Evolutionary conservation across 1,140 invertebrate genomes (phyloP).

Genomic region (Papilio polytes): DNA sequence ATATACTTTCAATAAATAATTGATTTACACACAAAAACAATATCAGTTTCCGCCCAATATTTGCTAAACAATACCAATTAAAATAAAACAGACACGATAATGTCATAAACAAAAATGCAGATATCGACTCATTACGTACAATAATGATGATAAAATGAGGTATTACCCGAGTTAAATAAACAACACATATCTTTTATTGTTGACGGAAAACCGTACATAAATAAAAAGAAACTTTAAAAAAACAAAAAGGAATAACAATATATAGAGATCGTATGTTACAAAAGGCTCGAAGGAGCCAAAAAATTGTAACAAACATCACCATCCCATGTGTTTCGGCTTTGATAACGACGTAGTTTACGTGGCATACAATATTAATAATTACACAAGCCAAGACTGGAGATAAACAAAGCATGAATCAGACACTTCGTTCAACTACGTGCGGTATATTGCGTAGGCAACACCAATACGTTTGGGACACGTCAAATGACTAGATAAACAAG

Average conservation of each 20-base stretch:
- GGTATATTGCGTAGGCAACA: conserved; percentile 23
- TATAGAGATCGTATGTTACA: too few relatives aligned
- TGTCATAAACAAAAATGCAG: neutral
- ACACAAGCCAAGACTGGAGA: neutral
- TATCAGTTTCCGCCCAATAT: conserved; percentile 16
- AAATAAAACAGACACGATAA: conserved; percentile 14
- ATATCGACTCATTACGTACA: neutral
- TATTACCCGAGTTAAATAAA: neutral
- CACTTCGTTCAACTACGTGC: conserved; percentile 41
- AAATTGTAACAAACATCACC: neutral
- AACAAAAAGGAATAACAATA: too few relatives aligned
- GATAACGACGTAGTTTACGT: neutral
- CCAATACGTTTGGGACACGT: conserved; percentile 37
- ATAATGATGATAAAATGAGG: conserved; percentile 1
- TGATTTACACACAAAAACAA: neutral
- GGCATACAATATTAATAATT: neutral
- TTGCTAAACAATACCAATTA: neutral
- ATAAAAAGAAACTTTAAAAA: too few relatives aligned
- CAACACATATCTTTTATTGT: neutral
- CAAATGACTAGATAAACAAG: conserved; percentile 11
- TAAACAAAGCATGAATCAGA: conserved; percentile 34
- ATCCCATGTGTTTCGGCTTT: too few relatives aligned
- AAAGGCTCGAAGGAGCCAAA: too few relatives aligned
- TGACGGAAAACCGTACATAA: neutral
- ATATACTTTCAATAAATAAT: conserved; percentile 4